Evolutionary conservation across 2,113 vertebrate genomes (phyloP).

Genomic region (Microtus ochrogaster): DNA sequence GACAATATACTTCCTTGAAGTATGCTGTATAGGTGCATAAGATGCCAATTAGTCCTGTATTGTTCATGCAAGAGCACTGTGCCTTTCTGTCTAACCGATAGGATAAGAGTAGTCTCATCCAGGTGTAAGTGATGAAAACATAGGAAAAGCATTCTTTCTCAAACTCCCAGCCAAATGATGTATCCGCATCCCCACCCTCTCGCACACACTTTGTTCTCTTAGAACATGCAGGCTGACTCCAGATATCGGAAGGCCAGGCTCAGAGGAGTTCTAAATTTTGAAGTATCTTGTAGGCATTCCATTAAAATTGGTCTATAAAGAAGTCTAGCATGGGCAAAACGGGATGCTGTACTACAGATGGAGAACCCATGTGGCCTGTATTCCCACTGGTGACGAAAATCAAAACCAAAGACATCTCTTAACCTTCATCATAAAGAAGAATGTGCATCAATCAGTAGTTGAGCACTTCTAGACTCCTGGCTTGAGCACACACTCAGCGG

Average conservation of each 20-base stretch:
- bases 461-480: background rate
- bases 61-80: background rate
- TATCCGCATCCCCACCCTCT: background rate
- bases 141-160: background rate
- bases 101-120: background rate
- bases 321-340: background rate
- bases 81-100: conserved; percentile 11
- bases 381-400: background rate
- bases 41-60: conserved; percentile 2
- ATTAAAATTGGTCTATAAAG: conserved; percentile 32
- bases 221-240: background rate
- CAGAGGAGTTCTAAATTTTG: conserved; percentile 43
- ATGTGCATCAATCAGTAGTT: conserved; percentile 1
- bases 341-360: background rate
- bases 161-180: background rate
- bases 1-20: background rate
- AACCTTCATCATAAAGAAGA: conserved; percentile 41
- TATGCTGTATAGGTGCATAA: background rate
- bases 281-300: background rate
- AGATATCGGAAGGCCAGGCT: background rate
- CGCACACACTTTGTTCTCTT: background rate
- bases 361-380: background rate
- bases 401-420: background rate
- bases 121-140: background rate
- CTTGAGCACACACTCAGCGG: background rate